Percentiles rank a stretch among this genome's conserved stretches.
phyloP scores from a whole-genome alignment of 2,113 vertebrate genomes.

The Phoenicopterus ruber region DNA sequence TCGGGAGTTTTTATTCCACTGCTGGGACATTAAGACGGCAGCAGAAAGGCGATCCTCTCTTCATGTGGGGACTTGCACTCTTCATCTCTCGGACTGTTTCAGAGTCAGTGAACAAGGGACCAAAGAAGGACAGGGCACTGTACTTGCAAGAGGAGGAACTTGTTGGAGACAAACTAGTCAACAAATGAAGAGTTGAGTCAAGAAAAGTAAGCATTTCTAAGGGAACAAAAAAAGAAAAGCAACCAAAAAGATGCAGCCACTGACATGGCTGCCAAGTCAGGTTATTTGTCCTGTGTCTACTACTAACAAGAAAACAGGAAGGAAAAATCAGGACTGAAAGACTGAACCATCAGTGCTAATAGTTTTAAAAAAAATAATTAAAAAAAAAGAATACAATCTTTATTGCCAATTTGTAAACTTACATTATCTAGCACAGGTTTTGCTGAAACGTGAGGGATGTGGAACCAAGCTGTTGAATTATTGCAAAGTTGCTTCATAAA shows the following conservation, averaged over 20 bases:
- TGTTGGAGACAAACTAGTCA: not conserved
- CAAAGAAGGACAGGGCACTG: not conserved
- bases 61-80: not conserved
- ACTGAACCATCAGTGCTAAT: not conserved
- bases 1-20: not conserved
- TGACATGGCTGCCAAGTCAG: too few species aligned
- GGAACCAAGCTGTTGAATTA: not conserved
- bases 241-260: not conserved
- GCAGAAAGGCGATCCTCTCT: not conserved
- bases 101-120: not conserved
- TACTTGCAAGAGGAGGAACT: not conserved
- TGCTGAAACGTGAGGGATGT: not conserved
- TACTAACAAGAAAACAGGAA: not conserved
- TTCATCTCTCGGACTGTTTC: not conserved
- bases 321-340: not conserved
- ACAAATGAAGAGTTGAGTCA: not conserved
- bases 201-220: not conserved
- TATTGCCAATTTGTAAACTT: not conserved
- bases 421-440: not conserved
- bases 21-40: accelerated
- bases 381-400: not conserved
- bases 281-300: not conserved
- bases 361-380: not conserved
- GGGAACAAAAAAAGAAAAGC: not conserved
- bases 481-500: not conserved